A percentile compares a stretch with the other conserved stretches of the same genome.
phyloP scores from a whole-genome alignment of 2,113 vertebrate genomes.

The Pao palembangensis region DNA sequence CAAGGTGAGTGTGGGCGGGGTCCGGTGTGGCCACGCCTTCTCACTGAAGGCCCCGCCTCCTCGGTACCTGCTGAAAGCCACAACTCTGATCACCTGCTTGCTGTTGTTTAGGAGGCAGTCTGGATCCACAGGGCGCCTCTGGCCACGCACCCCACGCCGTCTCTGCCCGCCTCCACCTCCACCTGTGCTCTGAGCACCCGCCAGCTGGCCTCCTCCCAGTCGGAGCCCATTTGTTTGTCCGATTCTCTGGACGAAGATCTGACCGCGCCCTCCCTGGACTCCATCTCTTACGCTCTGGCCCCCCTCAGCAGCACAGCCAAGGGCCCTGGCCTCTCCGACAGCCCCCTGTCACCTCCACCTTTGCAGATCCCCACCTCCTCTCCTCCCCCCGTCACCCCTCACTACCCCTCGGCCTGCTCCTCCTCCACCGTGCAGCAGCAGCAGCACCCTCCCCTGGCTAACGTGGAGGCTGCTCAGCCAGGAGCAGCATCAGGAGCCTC shows the following conservation, averaged over 20 bases:
- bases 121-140: conserved; percentile 64
- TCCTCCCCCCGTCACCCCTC: conserved; percentile 77
- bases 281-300: conserved; percentile 88
- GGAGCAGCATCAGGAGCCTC: conserved; percentile 13
- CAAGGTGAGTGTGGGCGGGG: conserved; percentile 77
- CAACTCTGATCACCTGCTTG: background rate
- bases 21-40: background rate
- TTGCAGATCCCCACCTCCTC: conserved; percentile 70
- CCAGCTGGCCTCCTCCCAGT: conserved; percentile 56
- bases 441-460: conserved; percentile 56
- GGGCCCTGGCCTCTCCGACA: conserved; percentile 74
- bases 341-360: conserved; percentile 73
- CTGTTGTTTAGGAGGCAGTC: conserved; percentile 59
- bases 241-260: conserved; percentile 95
- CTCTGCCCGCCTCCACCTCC: conserved; percentile 33
- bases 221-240: conserved; percentile 91
- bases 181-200: conserved; percentile 49
- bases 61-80: too few species aligned
- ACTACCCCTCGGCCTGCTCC: conserved; percentile 74
- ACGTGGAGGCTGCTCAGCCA: conserved; percentile 33
- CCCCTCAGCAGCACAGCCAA: conserved; percentile 86
- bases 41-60: background rate
- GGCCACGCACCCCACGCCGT: conserved; percentile 14
- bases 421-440: conserved; percentile 36
- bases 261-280: conserved; percentile 86